Conservation (phyloP, 2,888 invertebrate genomes). For the Seladonia tumulorum region DNA sequence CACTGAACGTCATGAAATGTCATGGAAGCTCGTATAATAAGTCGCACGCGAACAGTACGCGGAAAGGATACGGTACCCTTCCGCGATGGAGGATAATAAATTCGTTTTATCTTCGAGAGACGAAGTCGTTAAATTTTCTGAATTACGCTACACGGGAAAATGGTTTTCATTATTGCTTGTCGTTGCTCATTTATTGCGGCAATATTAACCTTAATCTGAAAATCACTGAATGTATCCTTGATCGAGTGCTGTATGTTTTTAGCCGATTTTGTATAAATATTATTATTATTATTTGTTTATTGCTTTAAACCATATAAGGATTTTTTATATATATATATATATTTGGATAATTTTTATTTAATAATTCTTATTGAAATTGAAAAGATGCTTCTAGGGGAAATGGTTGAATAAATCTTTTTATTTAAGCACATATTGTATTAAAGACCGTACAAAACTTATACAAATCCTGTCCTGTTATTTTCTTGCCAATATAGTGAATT, state of each 20-base stretch:
- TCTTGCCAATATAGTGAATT: too few species aligned
- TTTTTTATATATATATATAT: not conserved
- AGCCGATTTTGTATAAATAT: not conserved
- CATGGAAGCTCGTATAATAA: slow-evolving; percentile 59
- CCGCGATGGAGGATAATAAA: slow-evolving; percentile 2
- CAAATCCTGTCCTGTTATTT: too few species aligned
- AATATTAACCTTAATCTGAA: not conserved
- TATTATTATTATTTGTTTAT: too few species aligned
- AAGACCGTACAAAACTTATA: too few species aligned
- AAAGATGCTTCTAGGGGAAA: too few species aligned
- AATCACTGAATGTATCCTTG: not conserved
- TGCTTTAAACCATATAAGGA: too few species aligned
- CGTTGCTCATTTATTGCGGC: not conserved
- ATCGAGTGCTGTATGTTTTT: not conserved
- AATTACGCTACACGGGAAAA: not conserved
- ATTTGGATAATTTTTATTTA: not conserved
- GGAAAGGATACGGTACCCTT: slow-evolving; percentile 46
- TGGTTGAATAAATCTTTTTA: too few species aligned
- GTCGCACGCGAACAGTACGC: slow-evolving; percentile 61
- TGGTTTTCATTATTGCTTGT: not conserved
- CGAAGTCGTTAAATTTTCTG: not conserved
- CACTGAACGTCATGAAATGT: slow-evolving; percentile 76
- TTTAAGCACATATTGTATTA: too few species aligned
- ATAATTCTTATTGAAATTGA: too few species aligned
- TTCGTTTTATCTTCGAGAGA: not conserved